phyloP scores from a whole-genome alignment of 1,140 invertebrate genomes.

The Oreohelix idahoensis region DNA sequence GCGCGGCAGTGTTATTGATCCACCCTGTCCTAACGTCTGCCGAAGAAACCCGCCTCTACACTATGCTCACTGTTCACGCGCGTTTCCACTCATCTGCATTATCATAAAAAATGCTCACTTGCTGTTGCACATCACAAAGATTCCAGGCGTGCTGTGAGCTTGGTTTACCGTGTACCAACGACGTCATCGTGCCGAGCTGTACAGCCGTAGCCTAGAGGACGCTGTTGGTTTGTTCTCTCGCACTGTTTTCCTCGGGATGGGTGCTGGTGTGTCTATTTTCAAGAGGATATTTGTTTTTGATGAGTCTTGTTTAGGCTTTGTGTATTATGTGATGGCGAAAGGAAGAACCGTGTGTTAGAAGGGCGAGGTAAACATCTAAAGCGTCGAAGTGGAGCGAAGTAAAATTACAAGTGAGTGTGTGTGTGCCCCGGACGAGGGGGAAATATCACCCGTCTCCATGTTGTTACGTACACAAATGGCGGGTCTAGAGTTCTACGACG shows the following conservation, averaged over 20 bases:
- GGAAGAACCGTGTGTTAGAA: background rate
- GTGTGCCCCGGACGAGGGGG: slow-evolving; percentile 36
- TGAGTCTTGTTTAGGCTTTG: background rate
- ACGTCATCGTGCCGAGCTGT: background rate
- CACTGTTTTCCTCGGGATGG: background rate
- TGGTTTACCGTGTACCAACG: background rate
- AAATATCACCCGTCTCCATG: slow-evolving; percentile 52
- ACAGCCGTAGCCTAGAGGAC: background rate
- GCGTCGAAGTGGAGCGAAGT: slow-evolving; percentile 19
- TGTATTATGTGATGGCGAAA: background rate
- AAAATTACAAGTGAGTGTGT: slow-evolving; percentile 42
- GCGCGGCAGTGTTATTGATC: background rate
- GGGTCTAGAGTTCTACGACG: slow-evolving; percentile 71
- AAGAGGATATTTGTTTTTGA: background rate
- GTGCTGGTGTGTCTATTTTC: background rate
- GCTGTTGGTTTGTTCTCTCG: background rate
- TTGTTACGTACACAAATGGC: slow-evolving; percentile 68
- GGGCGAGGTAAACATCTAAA: background rate
- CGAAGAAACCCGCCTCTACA: background rate
- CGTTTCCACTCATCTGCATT: background rate
- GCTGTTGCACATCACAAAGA: background rate
- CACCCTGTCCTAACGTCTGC: background rate
- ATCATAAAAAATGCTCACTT: slow-evolving; percentile 13
- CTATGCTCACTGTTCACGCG: slow-evolving; percentile 11
- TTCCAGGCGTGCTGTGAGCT: background rate